Conservation (phyloP, 2,797 vertebrate genomes). For the Margarornis squamiger region DNA sequence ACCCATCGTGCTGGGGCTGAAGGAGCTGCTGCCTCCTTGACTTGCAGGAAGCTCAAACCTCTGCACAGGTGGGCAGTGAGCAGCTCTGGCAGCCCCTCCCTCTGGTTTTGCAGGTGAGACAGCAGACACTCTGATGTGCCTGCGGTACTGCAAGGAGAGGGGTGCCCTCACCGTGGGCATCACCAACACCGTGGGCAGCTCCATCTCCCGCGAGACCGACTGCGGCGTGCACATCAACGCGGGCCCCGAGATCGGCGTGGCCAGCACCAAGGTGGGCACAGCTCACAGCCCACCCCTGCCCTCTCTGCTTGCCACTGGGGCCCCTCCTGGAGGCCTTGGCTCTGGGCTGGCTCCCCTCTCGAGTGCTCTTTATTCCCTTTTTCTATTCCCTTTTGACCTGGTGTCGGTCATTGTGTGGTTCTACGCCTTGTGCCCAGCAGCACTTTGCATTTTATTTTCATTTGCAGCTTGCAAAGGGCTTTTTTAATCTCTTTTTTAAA, state of each 20-base stretch:
- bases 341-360: rapidly evolving
- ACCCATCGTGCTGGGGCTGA: rapidly evolving
- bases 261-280: conserved; percentile 91
- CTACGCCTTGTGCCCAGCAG: not conserved
- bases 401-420: not conserved
- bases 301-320: no score
- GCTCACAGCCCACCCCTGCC: no score
- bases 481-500: not conserved
- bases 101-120: conserved; percentile 85
- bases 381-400: not conserved
- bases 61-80: no score
- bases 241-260: conserved; percentile 95
- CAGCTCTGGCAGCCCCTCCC: not conserved
- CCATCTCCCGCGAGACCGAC: conserved; percentile 96
- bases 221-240: conserved; percentile 98
- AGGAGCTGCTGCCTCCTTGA: not conserved
- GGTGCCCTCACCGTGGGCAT: conserved; percentile 94
- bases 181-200: conserved; percentile 97
- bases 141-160: conserved; percentile 93
- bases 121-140: conserved; percentile 93
- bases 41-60: not conserved
- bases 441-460: rapidly evolving
- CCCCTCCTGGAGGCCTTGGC: not conserved
- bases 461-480: not conserved
- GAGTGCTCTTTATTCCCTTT: not conserved